Evolutionary conservation across 2,113 vertebrate species (phyloP).

Genomic region (Mohoua ochrocephala): DNA sequence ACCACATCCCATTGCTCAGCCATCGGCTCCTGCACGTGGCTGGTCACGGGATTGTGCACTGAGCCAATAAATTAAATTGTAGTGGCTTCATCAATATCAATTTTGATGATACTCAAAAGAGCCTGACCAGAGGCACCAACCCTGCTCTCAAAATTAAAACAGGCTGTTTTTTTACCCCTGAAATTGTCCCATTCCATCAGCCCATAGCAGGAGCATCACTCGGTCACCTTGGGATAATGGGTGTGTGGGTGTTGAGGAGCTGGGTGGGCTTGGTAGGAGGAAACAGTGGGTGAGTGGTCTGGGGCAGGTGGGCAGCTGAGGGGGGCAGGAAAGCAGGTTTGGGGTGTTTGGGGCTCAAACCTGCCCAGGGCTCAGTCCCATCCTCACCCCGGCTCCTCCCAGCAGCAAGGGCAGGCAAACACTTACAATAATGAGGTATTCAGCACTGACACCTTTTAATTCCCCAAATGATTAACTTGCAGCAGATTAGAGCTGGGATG

Average conservation of each 20-base stretch:
- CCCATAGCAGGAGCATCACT: fast-evolving
- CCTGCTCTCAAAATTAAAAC: neutral
- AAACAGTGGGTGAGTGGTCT: fast-evolving
- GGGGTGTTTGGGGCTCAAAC: neutral
- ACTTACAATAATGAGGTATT: constrained; percentile 27
- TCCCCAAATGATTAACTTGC: constrained; percentile 71
- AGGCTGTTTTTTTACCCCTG: neutral
- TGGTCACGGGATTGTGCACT: neutral
- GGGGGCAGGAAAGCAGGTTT: neutral
- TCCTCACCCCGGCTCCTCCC: neutral
- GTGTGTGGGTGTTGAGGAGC: neutral
- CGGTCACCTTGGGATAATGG: neutral
- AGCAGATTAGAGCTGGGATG: constrained; percentile 69
- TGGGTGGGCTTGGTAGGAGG: neutral
- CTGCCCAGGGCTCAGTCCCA: fast-evolving
- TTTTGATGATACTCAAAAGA: neutral
- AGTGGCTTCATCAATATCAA: neutral
- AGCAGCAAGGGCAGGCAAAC: neutral
- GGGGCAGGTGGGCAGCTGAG: neutral
- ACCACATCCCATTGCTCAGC: neutral
- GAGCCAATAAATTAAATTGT: constrained; percentile 51
- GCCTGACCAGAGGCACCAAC: neutral
- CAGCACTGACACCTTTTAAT: constrained; percentile 62
- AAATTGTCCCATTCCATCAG: neutral
- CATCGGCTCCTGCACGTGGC: neutral